phyloP scores from a whole-genome alignment of 1,140 invertebrate genomes.

The Saccostrea echinata region DNA sequence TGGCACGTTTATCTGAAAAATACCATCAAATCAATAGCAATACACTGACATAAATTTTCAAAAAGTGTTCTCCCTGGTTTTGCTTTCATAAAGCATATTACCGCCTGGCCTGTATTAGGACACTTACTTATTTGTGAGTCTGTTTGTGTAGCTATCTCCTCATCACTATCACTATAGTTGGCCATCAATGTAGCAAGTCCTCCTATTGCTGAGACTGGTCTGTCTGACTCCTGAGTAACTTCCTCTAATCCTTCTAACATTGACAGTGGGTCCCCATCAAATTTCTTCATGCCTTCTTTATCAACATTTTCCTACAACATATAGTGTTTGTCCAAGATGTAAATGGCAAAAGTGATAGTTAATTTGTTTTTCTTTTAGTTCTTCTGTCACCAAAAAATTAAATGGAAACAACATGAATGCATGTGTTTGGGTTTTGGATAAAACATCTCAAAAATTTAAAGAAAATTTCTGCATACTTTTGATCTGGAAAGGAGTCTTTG shows the following conservation, averaged over 20 bases:
- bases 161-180: slow-evolving; percentile 34
- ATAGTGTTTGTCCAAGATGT: background rate
- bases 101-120: background rate
- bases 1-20: background rate
- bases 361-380: background rate
- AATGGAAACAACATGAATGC: too few species aligned
- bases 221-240: background rate
- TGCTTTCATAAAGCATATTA: background rate
- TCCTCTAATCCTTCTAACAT: slow-evolving; percentile 19
- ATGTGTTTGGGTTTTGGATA: too few species aligned
- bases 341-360: background rate
- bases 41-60: background rate
- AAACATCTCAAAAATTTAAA: too few species aligned
- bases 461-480: too few species aligned
- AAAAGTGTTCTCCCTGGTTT: background rate
- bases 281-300: background rate
- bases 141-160: slow-evolving; percentile 11
- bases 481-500: too few species aligned
- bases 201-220: background rate
- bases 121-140: slow-evolving; percentile 2
- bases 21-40: background rate
- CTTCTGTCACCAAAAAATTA: too few species aligned
- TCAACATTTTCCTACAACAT: background rate
- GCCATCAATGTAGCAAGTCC: slow-evolving; percentile 33
- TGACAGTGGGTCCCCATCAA: slow-evolving; percentile 35